A percentile compares a stretch with the other conserved stretches of the same genome.
Conservation (phyloP, 2,113 vertebrate genomes). For the Paradoxurus hermaphroditus region DNA sequence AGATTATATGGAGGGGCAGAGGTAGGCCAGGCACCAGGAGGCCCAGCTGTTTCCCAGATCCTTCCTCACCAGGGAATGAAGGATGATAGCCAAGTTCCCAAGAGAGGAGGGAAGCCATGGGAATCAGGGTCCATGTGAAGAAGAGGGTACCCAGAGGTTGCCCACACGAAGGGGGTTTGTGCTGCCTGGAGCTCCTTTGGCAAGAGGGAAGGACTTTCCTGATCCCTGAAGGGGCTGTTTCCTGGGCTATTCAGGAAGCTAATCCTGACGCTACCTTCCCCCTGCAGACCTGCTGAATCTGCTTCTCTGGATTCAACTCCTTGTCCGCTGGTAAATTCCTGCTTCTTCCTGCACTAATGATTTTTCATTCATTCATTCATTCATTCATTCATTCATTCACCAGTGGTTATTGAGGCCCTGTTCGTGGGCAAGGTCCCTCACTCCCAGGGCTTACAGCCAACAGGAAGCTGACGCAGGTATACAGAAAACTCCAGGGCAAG, state of each 20-base stretch:
- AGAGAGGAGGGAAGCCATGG: background rate
- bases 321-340: background rate
- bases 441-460: background rate
- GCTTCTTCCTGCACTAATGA: background rate
- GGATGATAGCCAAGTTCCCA: background rate
- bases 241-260: background rate
- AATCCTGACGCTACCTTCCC: background rate
- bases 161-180: background rate
- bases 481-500: no score
- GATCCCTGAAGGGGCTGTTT: background rate
- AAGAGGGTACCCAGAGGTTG: background rate
- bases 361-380: background rate
- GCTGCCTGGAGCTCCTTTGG: background rate
- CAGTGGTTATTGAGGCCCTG: no score
- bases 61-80: background rate
- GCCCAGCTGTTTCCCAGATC: background rate
- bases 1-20: background rate
- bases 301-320: background rate
- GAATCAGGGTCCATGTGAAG: background rate
- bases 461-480: background rate
- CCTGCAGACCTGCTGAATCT: background rate
- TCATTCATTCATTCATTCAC: fast-evolving
- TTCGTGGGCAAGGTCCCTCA: background rate
- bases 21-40: background rate
- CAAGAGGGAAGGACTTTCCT: fast-evolving